Evolutionary conservation across 2,797 vertebrate species (phyloP), one percentile per base, ranked within the genome.

Genomic region (Lophius americanus): DNA sequence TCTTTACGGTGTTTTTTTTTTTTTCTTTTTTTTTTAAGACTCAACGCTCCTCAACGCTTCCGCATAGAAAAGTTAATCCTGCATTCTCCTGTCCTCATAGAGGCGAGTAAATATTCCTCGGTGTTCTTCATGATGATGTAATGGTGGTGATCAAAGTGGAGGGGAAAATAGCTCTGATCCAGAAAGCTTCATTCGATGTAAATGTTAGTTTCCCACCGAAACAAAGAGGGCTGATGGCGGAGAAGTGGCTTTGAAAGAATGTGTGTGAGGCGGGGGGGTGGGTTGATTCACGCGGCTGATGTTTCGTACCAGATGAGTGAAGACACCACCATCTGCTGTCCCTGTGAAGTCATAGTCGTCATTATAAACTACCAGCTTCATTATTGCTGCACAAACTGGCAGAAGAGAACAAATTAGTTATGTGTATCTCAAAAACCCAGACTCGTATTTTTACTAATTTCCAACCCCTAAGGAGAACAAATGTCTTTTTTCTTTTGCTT

Each of bases 291-390:
- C 43, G 41, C 4, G 9, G 43, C 13, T 59, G 7, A 51, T 42
- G 41, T 71, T 39, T 23, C 48, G 47, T 0, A 63, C 57, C 51
- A 61, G 81, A 79, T 35, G 53, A 81, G 75, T 68, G 87, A 77
- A 74, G 72, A 89, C 73, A 90, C 78, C 73, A 86, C 89, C 90
- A 84, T 75, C 91, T 90, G 79, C 89, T 92, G 91, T 87, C 61
- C 63, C 63, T 52, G 35, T 50, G 58, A 9, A 58, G 78, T 74
- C 58, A 73, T 44, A 67, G 60, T 68, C 54, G 51, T 42, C 23
- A 36, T 42, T 8, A 62, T 6, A 47, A 33, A 56, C 33, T 42
- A 37, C 5, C 2, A 38, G 4, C 7, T 35, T 12, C 8, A 46
- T 32, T 3, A 32, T 42, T 65, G 10, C 46, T 61, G 9, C 9